A percentile compares a stretch with the other conserved stretches of the same genome.
phyloP scores from a whole-genome alignment of 2,113 vertebrate genomes.

The Gnathonemus longibarbis region DNA sequence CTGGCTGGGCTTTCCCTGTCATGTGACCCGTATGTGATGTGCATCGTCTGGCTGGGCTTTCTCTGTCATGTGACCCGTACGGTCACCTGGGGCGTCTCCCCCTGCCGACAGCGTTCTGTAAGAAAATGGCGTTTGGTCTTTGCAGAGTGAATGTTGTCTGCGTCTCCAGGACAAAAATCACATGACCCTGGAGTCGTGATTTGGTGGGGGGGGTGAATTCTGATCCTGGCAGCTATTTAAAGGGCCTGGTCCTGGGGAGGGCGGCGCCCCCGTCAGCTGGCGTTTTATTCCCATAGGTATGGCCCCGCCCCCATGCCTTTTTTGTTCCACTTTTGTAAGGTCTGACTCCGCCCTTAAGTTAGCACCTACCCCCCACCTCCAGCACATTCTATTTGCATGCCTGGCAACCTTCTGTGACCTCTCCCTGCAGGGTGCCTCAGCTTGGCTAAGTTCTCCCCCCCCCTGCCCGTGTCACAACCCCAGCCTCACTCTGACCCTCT shows the following conservation, averaged over 20 bases:
- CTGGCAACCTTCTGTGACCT: neutral
- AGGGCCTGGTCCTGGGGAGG: neutral
- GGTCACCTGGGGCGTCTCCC: neutral
- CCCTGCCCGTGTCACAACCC: neutral
- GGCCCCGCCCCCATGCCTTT: neutral
- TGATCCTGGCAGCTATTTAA: neutral
- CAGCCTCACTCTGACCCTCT: neutral
- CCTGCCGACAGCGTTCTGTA: neutral
- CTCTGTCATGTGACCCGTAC: neutral
- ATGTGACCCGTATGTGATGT: neutral
- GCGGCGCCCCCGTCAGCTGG: neutral
- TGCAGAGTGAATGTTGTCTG: neutral
- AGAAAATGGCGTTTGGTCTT: neutral
- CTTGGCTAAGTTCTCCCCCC: neutral
- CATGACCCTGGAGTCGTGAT: neutral
- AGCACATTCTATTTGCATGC: neutral
- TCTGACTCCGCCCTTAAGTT: neutral
- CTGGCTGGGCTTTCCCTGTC: neutral
- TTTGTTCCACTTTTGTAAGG: neutral
- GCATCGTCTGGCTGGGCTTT: neutral
- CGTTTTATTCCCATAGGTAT: neutral
- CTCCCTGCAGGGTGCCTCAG: neutral
- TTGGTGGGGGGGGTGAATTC: neutral
- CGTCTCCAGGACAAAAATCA: neutral
- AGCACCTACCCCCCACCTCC: neutral